Percentiles rank a stretch among this genome's conserved stretches.
These are phyloP conservation scores for Thumatha senex DNA, from an alignment of 2,888 invertebrate genomes.

Conservation along the genomic window DNA sequence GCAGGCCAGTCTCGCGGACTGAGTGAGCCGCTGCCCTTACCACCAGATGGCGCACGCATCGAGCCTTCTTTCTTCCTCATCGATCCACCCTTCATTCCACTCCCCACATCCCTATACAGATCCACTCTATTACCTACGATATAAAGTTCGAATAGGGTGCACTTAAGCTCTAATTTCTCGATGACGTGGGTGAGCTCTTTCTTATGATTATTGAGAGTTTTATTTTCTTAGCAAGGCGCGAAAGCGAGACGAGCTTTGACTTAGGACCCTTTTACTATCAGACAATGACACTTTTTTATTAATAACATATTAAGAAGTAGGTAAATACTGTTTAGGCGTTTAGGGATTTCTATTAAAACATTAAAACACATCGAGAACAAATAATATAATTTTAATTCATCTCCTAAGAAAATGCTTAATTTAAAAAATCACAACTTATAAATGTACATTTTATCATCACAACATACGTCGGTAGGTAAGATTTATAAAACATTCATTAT, in stretches of 20 bases:
- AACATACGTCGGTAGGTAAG: slow-evolving; percentile 42
- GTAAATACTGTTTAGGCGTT: background rate
- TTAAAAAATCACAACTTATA: slow-evolving; percentile 65
- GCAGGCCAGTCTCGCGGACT: slow-evolving; percentile 57
- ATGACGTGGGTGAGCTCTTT: slow-evolving; percentile 45
- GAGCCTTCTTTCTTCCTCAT: slow-evolving; percentile 51
- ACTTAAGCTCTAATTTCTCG: slow-evolving; percentile 33
- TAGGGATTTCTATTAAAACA: slow-evolving; percentile 8
- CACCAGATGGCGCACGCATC: slow-evolving; percentile 53
- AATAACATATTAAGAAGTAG: too few relatives aligned
- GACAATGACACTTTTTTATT: too few relatives aligned
- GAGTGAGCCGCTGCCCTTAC: slow-evolving; percentile 28
- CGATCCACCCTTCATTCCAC: slow-evolving; percentile 65
- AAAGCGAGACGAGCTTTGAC: slow-evolving; percentile 12
- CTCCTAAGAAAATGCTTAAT: slow-evolving; percentile 43
- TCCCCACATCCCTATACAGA: slow-evolving; percentile 22
- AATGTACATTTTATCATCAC: slow-evolving; percentile 44
- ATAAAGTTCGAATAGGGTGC: slow-evolving; percentile 41
- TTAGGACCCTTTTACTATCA: too few relatives aligned
- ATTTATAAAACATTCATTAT: slow-evolving; percentile 29
- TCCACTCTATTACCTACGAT: slow-evolving; percentile 32
- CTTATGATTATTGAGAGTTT: slow-evolving; percentile 56
- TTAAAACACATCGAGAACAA: slow-evolving; percentile 52
- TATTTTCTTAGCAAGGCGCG: slow-evolving; percentile 16
- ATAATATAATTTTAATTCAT: slow-evolving; percentile 70